A percentile compares a stretch with the other conserved stretches of the same genome.
Evolutionary conservation across 2,888 invertebrate genomes (phyloP).

Genomic region (Cephus pulcher): DNA sequence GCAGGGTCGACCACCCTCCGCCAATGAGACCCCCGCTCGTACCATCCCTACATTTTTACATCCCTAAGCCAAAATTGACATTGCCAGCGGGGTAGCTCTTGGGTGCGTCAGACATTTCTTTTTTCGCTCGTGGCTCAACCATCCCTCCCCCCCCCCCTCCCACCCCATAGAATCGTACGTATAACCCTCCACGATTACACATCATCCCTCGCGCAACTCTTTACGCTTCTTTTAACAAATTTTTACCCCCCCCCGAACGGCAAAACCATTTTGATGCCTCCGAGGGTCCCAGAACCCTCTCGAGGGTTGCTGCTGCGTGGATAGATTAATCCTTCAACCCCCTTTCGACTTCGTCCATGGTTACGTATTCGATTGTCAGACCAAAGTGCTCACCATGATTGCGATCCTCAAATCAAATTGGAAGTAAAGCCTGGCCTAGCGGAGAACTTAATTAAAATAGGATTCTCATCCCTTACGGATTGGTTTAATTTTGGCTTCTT

Average conservation of each 20-base stretch:
- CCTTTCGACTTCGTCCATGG: constrained; percentile 1
- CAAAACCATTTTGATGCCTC: constrained; percentile 5
- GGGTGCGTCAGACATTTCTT: constrained; percentile 5
- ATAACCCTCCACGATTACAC: background rate
- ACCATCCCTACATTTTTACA: background rate
- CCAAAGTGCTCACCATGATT: constrained; percentile 6
- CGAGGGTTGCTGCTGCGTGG: background rate
- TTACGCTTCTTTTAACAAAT: constrained; percentile 1
- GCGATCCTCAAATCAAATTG: constrained; percentile 23
- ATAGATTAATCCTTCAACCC: constrained; percentile 16
- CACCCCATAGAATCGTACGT: background rate
- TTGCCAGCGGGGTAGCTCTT: background rate
- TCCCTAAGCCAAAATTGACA: constrained; percentile 1
- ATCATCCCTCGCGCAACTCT: background rate
- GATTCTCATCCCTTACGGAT: background rate
- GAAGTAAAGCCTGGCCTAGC: constrained; percentile 10
- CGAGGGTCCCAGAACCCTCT: background rate
- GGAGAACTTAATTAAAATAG: constrained; percentile 1
- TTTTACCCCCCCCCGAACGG: background rate
- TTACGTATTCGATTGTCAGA: constrained; percentile 18
- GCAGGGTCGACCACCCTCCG: constrained; percentile 9
- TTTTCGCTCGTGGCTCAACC: background rate
- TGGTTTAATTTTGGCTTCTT: background rate
- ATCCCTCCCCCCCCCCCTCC: background rate
- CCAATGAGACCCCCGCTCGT: constrained; percentile 17